A percentile compares a stretch with the other conserved stretches of the same genome.
Conservation (phyloP, 2,888 invertebrate genomes). For the Orthosia incerta region DNA sequence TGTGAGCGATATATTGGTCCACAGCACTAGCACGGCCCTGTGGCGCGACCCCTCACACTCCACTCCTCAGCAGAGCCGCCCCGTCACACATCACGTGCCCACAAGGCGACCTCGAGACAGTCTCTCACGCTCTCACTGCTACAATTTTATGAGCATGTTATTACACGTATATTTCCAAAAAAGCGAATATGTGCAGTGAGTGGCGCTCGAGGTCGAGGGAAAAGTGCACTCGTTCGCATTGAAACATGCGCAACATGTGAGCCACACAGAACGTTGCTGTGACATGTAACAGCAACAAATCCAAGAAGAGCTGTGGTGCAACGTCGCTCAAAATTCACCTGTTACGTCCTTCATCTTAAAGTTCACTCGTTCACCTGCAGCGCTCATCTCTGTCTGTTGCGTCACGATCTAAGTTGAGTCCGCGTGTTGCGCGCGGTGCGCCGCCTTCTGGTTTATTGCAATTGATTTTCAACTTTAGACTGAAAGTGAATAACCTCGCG, state of each 20-base stretch:
- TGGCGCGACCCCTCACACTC: not conserved
- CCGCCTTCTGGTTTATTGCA: slow-evolving; percentile 18
- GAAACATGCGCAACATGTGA: slow-evolving; percentile 26
- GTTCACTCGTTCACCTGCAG: not conserved
- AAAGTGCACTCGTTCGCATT: slow-evolving; percentile 68
- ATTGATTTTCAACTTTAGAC: slow-evolving; percentile 16
- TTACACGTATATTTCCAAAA: slow-evolving; percentile 43
- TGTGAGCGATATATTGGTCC: slow-evolving; percentile 30
- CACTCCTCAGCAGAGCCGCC: not conserved
- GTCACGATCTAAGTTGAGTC: not conserved
- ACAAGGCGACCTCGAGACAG: not conserved
- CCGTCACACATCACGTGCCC: not conserved
- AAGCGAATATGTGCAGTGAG: slow-evolving; percentile 23
- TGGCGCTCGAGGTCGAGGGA: slow-evolving; percentile 57
- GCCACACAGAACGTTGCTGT: not conserved
- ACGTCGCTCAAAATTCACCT: not conserved
- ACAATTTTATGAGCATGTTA: slow-evolving; percentile 22
- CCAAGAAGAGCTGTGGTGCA: not conserved
- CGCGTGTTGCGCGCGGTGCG: not conserved
- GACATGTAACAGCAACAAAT: not conserved
- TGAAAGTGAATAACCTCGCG: slow-evolving; percentile 16
- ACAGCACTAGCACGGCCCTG: not conserved
- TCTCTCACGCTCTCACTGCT: not conserved
- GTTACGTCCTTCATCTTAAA: not conserved
- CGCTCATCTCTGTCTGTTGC: slow-evolving; percentile 2